Evolutionary conservation across 2,113 vertebrate genomes (phyloP).

Genomic region (Amphiprion percula): DNA sequence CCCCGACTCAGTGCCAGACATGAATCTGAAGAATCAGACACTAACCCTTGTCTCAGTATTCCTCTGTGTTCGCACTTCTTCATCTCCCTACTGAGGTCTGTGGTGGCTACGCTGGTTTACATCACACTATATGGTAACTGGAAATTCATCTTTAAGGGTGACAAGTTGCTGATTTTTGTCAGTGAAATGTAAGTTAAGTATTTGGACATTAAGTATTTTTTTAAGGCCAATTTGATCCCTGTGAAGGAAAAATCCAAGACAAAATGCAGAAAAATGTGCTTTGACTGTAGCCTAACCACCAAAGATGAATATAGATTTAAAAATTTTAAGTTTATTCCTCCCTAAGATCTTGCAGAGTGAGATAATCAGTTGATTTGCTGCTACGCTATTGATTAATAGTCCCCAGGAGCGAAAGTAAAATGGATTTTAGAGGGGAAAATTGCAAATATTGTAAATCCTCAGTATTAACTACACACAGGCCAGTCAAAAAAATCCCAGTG

Average conservation of each 20-base stretch:
- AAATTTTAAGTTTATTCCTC: constrained; percentile 12
- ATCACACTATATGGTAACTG: constrained; percentile 27
- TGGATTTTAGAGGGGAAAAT: neutral
- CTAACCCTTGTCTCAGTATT: constrained; percentile 62
- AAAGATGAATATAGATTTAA: constrained; percentile 59
- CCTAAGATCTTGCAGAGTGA: constrained; percentile 13
- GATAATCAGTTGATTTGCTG: constrained; percentile 52
- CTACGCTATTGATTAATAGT: constrained; percentile 30
- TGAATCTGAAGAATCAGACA: constrained; percentile 65
- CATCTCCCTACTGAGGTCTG: constrained; percentile 20
- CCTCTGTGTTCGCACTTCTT: constrained; percentile 56
- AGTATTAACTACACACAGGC: constrained; percentile 33
- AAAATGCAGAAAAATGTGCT: constrained; percentile 30
- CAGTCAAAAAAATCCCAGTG: constrained; percentile 18
- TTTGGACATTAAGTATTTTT: constrained; percentile 12
- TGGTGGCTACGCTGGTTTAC: constrained; percentile 43
- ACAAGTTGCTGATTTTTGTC: constrained; percentile 37
- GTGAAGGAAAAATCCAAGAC: neutral
- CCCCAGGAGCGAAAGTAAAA: constrained; percentile 8
- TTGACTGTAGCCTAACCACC: constrained; percentile 52
- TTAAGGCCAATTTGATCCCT: constrained; percentile 26
- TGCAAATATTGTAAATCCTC: constrained; percentile 12
- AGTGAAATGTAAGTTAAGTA: constrained; percentile 37
- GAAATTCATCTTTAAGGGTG: constrained; percentile 37
- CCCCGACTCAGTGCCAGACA: constrained; percentile 50